Conservation (phyloP, 2,888 invertebrate genomes). For the Atrina japonica region DNA sequence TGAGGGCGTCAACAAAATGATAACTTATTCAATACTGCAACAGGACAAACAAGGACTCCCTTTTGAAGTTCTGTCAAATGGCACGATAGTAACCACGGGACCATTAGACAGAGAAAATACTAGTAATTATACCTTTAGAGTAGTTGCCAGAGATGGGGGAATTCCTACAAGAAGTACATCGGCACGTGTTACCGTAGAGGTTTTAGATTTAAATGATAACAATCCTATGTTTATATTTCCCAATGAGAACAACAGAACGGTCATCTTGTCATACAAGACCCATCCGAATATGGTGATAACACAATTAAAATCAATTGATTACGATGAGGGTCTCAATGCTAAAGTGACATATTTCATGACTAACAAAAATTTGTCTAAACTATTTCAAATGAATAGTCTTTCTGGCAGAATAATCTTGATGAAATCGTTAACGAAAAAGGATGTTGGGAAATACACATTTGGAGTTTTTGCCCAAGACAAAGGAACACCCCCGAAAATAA, state of each 20-base stretch:
- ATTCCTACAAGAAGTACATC: constrained; percentile 58
- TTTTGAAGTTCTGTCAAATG: constrained; percentile 65
- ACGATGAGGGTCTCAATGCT: constrained; percentile 66
- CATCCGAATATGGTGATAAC: constrained; percentile 61
- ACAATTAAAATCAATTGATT: constrained; percentile 59
- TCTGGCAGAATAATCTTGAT: constrained; percentile 54
- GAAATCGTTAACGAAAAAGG: constrained; percentile 47
- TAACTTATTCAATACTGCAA: constrained; percentile 23
- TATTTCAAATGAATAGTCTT: constrained; percentile 56
- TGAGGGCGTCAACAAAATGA: constrained; percentile 31
- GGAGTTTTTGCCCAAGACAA: constrained; percentile 63
- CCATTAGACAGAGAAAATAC: constrained; percentile 66
- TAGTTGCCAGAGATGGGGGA: constrained; percentile 72
- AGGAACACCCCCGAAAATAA: constrained; percentile 56
- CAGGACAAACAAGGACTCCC: constrained; percentile 47
- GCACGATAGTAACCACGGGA: constrained; percentile 60
- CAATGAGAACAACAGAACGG: constrained; percentile 57
- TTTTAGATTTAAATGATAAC: constrained; percentile 75
- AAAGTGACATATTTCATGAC: constrained; percentile 59
- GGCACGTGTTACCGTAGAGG: constrained; percentile 66
- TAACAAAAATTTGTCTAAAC: constrained; percentile 57
- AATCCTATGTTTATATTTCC: constrained; percentile 69
- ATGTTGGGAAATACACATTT: constrained; percentile 58
- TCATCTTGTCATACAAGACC: constrained; percentile 64
- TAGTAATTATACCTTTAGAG: constrained; percentile 60